phyloP scores from a whole-genome alignment of 2,797 vertebrate species.

The Notoglanidium macrostoma region DNA sequence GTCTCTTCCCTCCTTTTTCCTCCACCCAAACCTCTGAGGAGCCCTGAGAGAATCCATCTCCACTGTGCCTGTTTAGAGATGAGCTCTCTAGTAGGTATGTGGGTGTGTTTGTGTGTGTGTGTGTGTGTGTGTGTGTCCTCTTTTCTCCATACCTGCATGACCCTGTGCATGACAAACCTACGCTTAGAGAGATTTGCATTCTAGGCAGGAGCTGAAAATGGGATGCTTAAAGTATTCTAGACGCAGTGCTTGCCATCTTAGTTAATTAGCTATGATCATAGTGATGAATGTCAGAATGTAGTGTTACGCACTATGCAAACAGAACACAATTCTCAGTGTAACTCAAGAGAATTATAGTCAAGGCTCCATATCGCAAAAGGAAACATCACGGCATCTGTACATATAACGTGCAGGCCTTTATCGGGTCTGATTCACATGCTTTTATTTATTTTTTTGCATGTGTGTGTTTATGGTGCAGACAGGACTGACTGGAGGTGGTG shows the following conservation, averaged over 20 bases:
- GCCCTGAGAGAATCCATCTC: constrained; percentile 58
- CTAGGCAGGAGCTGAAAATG: not conserved
- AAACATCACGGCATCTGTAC: not conserved
- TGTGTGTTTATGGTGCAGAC: not conserved
- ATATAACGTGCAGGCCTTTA: not conserved
- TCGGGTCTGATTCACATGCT: not conserved
- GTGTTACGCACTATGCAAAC: not conserved
- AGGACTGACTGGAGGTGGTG: not conserved
- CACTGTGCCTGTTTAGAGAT: constrained; percentile 46
- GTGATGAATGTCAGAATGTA: not conserved
- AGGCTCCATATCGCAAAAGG: not conserved
- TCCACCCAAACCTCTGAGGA: constrained; percentile 55
- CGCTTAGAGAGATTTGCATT: constrained; percentile 17
- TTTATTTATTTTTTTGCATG: not conserved
- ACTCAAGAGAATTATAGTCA: not conserved
- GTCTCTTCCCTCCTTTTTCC: constrained; percentile 54
- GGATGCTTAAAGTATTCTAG: not conserved
- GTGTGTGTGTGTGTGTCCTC: constrained; percentile 54
- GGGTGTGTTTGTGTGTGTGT: constrained; percentile 5
- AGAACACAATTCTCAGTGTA: not conserved
- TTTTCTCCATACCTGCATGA: constrained; percentile 26
- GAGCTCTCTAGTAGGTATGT: constrained; percentile 60
- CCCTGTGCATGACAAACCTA: constrained; percentile 32
- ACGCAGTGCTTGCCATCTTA: not conserved
- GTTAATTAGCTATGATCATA: not conserved